Conservation (phyloP, 2,113 vertebrate genomes). For the Seriola aureovittata region DNA sequence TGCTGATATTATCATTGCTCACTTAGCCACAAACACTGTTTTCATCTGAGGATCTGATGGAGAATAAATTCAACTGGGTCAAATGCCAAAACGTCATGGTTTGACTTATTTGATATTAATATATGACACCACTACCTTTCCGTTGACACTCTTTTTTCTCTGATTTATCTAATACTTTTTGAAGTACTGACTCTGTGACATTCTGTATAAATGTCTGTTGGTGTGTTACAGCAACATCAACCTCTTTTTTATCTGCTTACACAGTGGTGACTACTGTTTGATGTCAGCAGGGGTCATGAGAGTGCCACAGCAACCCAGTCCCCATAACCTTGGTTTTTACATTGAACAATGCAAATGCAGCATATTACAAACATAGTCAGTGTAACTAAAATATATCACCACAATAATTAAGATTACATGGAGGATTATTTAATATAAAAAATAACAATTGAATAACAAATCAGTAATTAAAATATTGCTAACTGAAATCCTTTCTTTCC, state of each 20-base stretch:
- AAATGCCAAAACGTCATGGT: slow-evolving; percentile 3
- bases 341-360: background rate
- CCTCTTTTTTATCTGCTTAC: background rate
- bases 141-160: background rate
- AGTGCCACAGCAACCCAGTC: background rate
- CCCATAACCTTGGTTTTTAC: background rate
- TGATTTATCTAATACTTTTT: background rate
- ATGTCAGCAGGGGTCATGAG: slow-evolving; percentile 69
- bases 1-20: slow-evolving; percentile 51
- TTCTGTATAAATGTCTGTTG: background rate
- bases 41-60: slow-evolving; percentile 50
- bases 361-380: background rate
- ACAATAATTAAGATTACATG: background rate
- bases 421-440: background rate
- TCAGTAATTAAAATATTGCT: background rate
- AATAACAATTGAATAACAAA: background rate
- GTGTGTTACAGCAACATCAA: background rate
- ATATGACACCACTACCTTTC: background rate
- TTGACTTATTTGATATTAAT: background rate
- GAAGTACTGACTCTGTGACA: background rate
- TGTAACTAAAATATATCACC: background rate
- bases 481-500: background rate
- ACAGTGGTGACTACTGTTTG: slow-evolving; percentile 43
- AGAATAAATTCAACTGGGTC: slow-evolving; percentile 67
- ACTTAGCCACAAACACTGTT: slow-evolving; percentile 51